A percentile compares a stretch with the other conserved stretches of the same genome.
phyloP scores from a whole-genome alignment of 2,113 vertebrate genomes.

The Ptyas mucosa region DNA sequence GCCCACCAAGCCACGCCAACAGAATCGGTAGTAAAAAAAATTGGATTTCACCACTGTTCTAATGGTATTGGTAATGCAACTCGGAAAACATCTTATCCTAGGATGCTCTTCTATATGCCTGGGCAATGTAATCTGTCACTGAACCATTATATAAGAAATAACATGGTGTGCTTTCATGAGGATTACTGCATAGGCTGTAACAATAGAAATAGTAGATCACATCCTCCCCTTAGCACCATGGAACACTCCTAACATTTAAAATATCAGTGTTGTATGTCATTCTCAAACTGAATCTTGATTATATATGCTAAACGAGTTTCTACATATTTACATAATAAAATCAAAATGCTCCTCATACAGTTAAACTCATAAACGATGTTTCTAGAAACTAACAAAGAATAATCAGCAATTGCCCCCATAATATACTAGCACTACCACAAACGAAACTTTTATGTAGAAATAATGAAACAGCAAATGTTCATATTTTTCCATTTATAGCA shows the following conservation, averaged over 20 bases:
- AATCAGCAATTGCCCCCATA: neutral
- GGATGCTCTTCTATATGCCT: neutral
- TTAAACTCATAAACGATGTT: neutral
- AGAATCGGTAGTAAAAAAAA: too few relatives aligned
- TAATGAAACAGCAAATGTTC: neutral
- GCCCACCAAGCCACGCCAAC: too few relatives aligned
- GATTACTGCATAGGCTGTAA: neutral
- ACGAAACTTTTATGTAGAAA: neutral
- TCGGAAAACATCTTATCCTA: neutral
- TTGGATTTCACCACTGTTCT: neutral
- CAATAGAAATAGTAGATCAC: neutral
- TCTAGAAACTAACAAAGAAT: neutral
- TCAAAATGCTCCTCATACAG: neutral
- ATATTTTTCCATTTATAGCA: neutral
- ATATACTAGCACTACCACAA: neutral
- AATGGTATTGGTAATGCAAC: neutral
- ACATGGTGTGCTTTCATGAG: too few relatives aligned
- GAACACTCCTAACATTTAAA: neutral
- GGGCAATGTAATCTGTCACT: neutral
- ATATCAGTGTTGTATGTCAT: neutral
- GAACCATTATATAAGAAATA: neutral
- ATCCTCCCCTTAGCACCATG: neutral
- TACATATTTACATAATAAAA: neutral
- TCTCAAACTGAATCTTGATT: neutral
- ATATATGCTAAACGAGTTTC: neutral